These are phyloP conservation scores for Intellagama lesueurii DNA, from an alignment of 2,797 vertebrate species.

Conservation along the genomic window DNA sequence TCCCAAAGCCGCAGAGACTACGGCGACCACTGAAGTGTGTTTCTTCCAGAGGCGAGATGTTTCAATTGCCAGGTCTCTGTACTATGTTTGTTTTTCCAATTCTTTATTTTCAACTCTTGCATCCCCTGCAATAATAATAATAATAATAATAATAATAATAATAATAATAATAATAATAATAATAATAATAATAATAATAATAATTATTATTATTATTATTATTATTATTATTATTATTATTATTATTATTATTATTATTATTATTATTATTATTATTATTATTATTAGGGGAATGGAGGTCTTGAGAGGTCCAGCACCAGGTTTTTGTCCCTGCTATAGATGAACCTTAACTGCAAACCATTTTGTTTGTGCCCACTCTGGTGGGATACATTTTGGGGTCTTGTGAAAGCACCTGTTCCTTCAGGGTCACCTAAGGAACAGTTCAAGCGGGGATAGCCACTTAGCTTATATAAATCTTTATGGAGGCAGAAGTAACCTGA, in stretches of 20 bases:
- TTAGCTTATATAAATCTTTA: constrained; percentile 7
- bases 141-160: too few species aligned
- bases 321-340: background rate
- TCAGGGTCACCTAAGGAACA: background rate
- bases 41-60: too few species aligned
- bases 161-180: too few species aligned
- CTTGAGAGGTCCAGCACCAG: too few species aligned
- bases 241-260: too few species aligned
- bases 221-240: too few species aligned
- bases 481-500: background rate
- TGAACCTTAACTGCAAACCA: background rate
- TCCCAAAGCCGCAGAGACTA: too few species aligned
- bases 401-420: background rate
- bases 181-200: too few species aligned
- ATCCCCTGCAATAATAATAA: too few species aligned
- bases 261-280: background rate
- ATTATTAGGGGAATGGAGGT: background rate
- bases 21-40: too few species aligned
- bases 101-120: too few species aligned
- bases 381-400: background rate
- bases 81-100: background rate
- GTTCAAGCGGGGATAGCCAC: background rate
- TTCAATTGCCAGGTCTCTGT: background rate
- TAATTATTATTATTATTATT: too few species aligned
- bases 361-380: background rate